Evolutionary conservation across 1,140 invertebrate genomes (phyloP), one percentile per base, ranked within the genome.

Genomic region (Drosophila dunni): DNA sequence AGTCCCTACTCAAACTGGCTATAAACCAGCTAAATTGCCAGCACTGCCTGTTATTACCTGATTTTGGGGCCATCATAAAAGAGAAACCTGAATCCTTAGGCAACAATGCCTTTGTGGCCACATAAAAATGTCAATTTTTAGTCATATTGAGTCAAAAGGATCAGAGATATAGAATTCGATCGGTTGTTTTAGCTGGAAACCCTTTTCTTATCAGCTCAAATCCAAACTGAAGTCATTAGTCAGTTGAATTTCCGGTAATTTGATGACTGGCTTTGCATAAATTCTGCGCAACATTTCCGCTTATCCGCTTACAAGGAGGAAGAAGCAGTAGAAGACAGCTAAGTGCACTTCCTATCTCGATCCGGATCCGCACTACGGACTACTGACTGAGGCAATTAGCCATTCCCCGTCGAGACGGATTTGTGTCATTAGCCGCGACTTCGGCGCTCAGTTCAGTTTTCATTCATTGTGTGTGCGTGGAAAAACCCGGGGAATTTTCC

Each of bases 331-430:
- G 24, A 40, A 3, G 53, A 38, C 53, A 40, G 44, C 76, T 84
- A 89, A 88, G 85, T 89, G 80, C 84, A 79, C 65, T 69, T 66
- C 67, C 74, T 70, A 56, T 45, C 48, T 50, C 20, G 6, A 29
- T 56, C 50, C 36, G n/a, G 40, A 38, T 50, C 75, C 64, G 5
- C n/a, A n/a, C n/a, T n/a, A n/a, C n/a, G n/a, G 64, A 53, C 56
- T 69, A 48, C 38, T 1, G 84, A 84, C 80, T 89, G 70, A 90
- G 73, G 80, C 84, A 81, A 88, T 88, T 89, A 88, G 67, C 70
- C 66, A 7, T 62, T 54, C 48, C 50, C 17, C 15, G 58, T 42
- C 69, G 79, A 88, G 84, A 89, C 84, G 80, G 84, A 89, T 88
- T 89, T 89, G 67, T 81, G 85, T 76, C 78, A 84, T 84, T 89